These are phyloP conservation scores for Manis crassicaudata DNA, from an alignment of 2,797 vertebrate genomes.

Conservation along the genomic window DNA sequence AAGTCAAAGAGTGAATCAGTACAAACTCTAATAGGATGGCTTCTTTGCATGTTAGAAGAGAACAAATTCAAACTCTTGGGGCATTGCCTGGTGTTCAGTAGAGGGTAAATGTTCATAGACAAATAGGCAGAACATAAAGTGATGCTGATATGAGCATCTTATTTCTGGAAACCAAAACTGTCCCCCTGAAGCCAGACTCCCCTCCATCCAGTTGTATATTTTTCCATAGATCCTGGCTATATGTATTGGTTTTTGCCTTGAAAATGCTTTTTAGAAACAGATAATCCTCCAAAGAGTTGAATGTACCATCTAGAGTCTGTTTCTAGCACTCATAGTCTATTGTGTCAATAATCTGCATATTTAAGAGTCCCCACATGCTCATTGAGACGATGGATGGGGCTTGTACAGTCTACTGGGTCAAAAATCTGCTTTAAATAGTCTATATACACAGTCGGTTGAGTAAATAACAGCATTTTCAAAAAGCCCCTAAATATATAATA, in stretches of 20 bases:
- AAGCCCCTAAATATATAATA: conserved; percentile 81
- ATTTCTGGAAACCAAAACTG: not conserved
- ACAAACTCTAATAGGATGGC: not conserved
- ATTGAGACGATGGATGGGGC: conserved; percentile 77
- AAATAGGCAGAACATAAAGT: not conserved
- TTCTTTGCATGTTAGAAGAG: not conserved
- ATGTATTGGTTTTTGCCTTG: not conserved
- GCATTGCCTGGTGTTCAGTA: not conserved
- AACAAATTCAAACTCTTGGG: not conserved
- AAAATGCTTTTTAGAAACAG: conserved; percentile 4
- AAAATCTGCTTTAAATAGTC: conserved; percentile 82
- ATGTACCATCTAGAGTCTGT: not conserved
- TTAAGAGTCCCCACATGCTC: conserved; percentile 79
- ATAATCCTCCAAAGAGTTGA: conserved; percentile 22
- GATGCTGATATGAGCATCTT: not conserved
- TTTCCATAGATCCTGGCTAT: not conserved
- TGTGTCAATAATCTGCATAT: conserved; percentile 80
- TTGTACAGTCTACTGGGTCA: conserved; percentile 81
- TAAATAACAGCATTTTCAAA: conserved; percentile 81
- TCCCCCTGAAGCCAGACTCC: not conserved
- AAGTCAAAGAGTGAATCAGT: not conserved
- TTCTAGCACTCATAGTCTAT: not conserved
- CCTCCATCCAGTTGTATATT: not conserved
- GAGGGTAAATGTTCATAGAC: not conserved
- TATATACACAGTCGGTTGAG: conserved; percentile 78